Conservation (phyloP, 2,888 invertebrate genomes). For the Lumbricus terrestris region DNA sequence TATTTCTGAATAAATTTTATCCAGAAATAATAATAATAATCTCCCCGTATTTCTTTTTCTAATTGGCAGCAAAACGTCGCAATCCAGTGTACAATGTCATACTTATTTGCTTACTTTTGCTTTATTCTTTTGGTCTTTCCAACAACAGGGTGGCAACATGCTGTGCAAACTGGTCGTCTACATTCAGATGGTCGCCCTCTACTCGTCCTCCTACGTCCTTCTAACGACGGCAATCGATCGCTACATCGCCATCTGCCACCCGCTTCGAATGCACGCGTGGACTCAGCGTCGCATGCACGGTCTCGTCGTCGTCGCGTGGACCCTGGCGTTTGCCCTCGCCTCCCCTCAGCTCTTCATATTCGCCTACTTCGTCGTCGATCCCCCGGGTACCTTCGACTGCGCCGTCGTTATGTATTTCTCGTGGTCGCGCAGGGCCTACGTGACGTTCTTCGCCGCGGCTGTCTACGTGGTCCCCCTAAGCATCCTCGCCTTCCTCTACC, state of each 20-base stretch:
- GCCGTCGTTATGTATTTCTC: neutral
- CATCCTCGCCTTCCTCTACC: slow-evolving; percentile 56
- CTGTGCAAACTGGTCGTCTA: slow-evolving; percentile 65
- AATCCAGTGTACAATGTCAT: no score
- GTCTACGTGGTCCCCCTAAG: slow-evolving; percentile 59
- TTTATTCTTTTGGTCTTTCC: no score
- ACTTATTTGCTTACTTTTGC: no score
- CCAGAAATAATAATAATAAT: no score
- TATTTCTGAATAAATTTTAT: no score
- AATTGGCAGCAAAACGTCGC: no score
- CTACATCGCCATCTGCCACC: slow-evolving; percentile 63
- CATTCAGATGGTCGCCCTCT: slow-evolving; percentile 57
- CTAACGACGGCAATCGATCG: slow-evolving; percentile 59
- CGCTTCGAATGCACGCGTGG: slow-evolving; percentile 67
- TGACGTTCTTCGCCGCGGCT: slow-evolving; percentile 55
- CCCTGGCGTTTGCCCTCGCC: slow-evolving; percentile 58
- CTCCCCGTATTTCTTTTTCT: no score
- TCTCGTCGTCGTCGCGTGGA: slow-evolving; percentile 61
- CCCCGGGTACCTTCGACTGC: neutral
- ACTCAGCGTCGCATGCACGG: slow-evolving; percentile 52
- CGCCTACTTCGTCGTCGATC: slow-evolving; percentile 36
- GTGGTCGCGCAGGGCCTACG: slow-evolving; percentile 54
- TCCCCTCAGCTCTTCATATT: slow-evolving; percentile 61
- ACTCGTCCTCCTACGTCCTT: slow-evolving; percentile 53
- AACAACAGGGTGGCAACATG: slow-evolving; percentile 59